Conservation (phyloP, 2,888 invertebrate species). For the Chloroclysta siterata region DNA sequence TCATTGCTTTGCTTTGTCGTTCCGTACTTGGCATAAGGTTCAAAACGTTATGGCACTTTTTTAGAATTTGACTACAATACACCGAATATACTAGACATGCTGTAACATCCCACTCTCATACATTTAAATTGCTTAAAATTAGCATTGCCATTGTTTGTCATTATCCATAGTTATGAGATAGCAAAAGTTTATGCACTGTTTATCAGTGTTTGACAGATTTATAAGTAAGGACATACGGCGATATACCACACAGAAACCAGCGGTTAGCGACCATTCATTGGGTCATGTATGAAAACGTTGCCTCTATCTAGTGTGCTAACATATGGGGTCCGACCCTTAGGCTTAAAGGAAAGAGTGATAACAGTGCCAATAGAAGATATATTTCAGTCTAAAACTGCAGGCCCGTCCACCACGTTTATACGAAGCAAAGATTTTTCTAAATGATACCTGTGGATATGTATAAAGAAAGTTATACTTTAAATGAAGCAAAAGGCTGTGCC, state of each 20-base stretch:
- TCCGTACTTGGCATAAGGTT: constrained; percentile 1
- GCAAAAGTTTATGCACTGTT: neutral
- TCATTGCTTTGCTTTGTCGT: no score
- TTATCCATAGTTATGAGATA: neutral
- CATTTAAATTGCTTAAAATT: neutral
- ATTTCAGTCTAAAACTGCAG: neutral
- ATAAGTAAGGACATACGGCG: no score
- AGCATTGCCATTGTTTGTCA: neutral
- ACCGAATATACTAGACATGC: no score
- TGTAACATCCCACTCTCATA: no score
- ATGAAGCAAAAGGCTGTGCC: neutral
- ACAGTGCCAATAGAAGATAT: constrained; percentile 33
- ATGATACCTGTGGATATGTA: neutral
- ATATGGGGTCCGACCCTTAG: neutral
- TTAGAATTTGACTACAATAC: neutral
- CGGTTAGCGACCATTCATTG: no score
- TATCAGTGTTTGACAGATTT: neutral
- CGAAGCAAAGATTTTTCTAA: no score
- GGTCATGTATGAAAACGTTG: no score
- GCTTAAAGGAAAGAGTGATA: constrained; percentile 27
- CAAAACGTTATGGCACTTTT: neutral
- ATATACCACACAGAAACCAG: no score
- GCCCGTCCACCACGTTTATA: no score
- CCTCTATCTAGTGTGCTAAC: neutral
- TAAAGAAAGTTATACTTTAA: neutral